Base-by-base conservation (phyloP, 2,113 vertebrate genomes). In the Salvator merianae region DNA sequence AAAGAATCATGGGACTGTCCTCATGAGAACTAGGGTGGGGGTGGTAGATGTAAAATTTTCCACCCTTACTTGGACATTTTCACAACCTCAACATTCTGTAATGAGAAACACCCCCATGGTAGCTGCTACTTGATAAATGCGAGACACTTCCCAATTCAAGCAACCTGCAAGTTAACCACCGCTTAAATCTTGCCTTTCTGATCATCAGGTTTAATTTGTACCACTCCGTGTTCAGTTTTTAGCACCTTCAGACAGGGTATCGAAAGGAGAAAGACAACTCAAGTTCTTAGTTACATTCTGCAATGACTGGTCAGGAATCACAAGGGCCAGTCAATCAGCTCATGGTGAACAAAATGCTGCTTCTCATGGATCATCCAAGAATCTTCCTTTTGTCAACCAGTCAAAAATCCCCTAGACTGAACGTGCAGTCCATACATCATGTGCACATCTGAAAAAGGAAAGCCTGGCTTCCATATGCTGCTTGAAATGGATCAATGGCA, bases 251-350 rank as follows among this genome's bases (percentile, higher is more conserved):
- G 9, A 26, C 9, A 9, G 26, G 14, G 72, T n/a, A n/a, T n/a
- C n/a, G n/a, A n/a, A n/a, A n/a, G 12, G 30, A 5, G 2, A 14
- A 0, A 2, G 30, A 14, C 12, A 5, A 13, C 68, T 16, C n/a
- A 24, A 32, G 26, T 7, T 9, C 22, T 36, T 26, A 22, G 12
- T 36, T 26, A 74, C 10, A 74, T 74, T n/a, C 36, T 63, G 7
- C n/a, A 38, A 50, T n/a, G 12, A 26, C 30, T 83, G 30, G 43
- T 16, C 14, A 65, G 59, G 47, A 26, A 71, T 55, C 5, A 38
- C 32, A 72, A 6, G n/a, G 30, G 53, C 50, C 18, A 50, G 1
- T 50, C 22, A 43, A 26, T 32, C 65, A 69, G 22, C 32, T 70
- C 32, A 9, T 20, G 30, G 20, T 5, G 26, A 69, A 69, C 22